phyloP scores from a whole-genome alignment of 1,140 invertebrate species.

The Papilio aristodemus region DNA sequence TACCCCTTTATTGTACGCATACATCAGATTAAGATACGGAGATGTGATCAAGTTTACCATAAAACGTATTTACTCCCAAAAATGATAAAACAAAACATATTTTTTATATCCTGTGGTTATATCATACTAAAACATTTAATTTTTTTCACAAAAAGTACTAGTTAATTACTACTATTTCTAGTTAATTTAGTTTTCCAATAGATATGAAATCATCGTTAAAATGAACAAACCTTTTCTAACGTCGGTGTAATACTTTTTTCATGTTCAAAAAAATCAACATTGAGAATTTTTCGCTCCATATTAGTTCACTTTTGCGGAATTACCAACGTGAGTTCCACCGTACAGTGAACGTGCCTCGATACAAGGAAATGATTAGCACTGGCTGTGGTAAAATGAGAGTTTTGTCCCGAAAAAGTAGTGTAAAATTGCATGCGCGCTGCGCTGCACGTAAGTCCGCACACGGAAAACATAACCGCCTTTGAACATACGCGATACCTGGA shows the following conservation, averaged over 20 bases:
- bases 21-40: constrained; percentile 16
- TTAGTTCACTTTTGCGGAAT: constrained; percentile 11
- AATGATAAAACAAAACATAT: too few species aligned
- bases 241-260: neutral
- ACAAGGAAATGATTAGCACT: constrained; percentile 22
- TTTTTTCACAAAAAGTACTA: too few species aligned
- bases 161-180: neutral
- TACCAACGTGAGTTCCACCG: constrained; percentile 9
- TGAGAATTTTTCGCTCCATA: constrained; percentile 2
- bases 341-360: constrained; percentile 10
- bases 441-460: constrained; percentile 11
- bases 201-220: neutral
- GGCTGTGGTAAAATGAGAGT: constrained; percentile 14
- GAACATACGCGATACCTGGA: constrained; percentile 1
- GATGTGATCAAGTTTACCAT: constrained; percentile 1
- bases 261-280: neutral
- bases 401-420: constrained; percentile 21
- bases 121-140: too few species aligned
- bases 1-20: constrained; percentile 54
- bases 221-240: neutral
- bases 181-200: neutral
- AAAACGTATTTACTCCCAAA: neutral
- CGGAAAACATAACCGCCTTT: constrained; percentile 11
- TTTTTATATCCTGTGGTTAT: too few species aligned
- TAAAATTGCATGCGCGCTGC: constrained; percentile 17